A percentile compares a stretch with the other conserved stretches of the same genome.
Conservation (phyloP, 2,797 vertebrate species). For the Argya squamiceps region DNA sequence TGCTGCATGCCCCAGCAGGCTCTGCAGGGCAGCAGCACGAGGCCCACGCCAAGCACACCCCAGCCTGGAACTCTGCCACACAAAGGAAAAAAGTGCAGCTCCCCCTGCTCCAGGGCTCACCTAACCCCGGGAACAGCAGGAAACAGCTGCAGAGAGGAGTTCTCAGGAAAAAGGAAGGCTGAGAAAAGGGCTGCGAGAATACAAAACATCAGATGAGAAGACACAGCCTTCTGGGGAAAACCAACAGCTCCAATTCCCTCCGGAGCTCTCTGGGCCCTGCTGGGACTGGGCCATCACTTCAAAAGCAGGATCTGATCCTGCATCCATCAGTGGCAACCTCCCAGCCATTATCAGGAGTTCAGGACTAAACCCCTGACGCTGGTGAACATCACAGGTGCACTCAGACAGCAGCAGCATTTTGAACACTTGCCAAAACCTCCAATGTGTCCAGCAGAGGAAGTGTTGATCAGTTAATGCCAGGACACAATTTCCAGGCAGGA, state of each 20-base stretch:
- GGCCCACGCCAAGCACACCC: rapidly evolving
- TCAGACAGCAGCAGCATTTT: not conserved
- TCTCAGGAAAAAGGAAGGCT: conserved; percentile 13
- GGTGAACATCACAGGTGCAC: not conserved
- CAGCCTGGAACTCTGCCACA: not conserved
- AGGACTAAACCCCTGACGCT: not conserved
- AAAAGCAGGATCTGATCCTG: not conserved
- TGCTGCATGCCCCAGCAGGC: rapidly evolving
- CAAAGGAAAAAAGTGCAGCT: not conserved
- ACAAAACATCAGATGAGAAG: not conserved
- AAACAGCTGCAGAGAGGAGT: not conserved
- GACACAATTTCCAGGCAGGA: not conserved
- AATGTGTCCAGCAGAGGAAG: not conserved
- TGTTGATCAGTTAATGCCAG: not conserved
- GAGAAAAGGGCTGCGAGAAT: not conserved
- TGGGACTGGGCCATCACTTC: not conserved
- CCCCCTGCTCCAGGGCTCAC: not conserved
- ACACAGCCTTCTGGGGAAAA: not conserved
- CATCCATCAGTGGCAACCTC: not conserved
- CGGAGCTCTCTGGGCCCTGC: not conserved
- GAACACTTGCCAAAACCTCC: not conserved
- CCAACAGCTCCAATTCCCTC: not conserved
- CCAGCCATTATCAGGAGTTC: not conserved
- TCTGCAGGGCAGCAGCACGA: not conserved
- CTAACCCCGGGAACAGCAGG: not conserved